Evolutionary conservation across 2,888 invertebrate species (phyloP), one percentile per base, ranked within the genome.

Genomic region (Drosophila gaucha): DNA sequence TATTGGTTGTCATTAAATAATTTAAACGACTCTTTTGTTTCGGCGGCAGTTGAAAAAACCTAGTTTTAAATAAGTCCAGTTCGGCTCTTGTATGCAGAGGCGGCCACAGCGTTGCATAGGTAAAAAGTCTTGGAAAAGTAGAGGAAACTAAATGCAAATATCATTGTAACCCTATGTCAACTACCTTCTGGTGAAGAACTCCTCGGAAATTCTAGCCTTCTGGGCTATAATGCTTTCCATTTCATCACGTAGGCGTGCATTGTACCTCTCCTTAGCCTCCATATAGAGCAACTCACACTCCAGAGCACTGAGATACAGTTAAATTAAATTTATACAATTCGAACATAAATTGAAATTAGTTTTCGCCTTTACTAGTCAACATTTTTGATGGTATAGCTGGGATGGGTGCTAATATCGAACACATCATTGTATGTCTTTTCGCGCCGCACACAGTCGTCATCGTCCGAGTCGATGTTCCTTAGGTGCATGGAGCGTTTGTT

Each of bases 21-120:
- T 78, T 16, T 24, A 79, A 20, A 0, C 82, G 82, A 12, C 26
- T 31, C 26, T 52, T 65, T 30, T 74, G 12, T 0, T 14, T 33
- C 2, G 59, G 39, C 6, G 35, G 12, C 8, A 85, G 24, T 31
- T 78, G 66, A 18, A 80, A 85, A 63, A 80, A 78, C 5, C 39
- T 51, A 2, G 6, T 30, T 2, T 43, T 57, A 35, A 67, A 82
- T 1, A 31, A 18, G 0, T 62, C 28, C 24, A 85, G n/a, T 38
- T 78, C 78, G 6, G 20, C 16, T 20, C 44, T 59, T 3, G 82
- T 57, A 31, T 78, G 85, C 43, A 78, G 41, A 1, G 78, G 78
- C 0, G 85, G 78, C 78, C 78, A 79, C 1, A 14, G 9, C 1
- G 62, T 67, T 2, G 50, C 39, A 6, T 78, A 85, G 6, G 46